Evolutionary conservation across 1,140 invertebrate species (phyloP), one percentile per base, ranked within the genome.

Genomic region (Papilio aristodemus): DNA sequence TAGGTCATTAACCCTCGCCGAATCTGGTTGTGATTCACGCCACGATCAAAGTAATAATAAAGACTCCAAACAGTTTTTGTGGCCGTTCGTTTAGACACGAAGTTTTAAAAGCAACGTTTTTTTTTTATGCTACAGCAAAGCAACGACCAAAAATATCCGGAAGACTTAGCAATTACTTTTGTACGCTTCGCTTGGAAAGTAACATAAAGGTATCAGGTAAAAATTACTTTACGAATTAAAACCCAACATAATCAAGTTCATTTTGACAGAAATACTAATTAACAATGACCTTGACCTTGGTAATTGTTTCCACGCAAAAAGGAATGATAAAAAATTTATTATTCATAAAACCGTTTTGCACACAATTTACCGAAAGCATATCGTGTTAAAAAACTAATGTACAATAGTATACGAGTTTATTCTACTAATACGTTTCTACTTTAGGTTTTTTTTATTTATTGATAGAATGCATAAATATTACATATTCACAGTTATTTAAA

Each of bases 21-120:
- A 90, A 89, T 90, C 85, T 87, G 85, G 86, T 89, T 86, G 86
- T 91, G 89, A 91, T 89, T 91, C 89, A 91, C 85, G 76, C 73
- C 80, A 82, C 81, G 82, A 85, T 84, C 84, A 83, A 84, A 89
- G 87, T 87, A 85, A 88, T 89, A 89, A 86, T 54, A 25, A 54
- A 54, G 87, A 78, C 81, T 77, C 84, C 83, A 75, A 86, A 84
- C 81, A 86, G 83, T 89, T 91, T 91, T 91, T 91, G 85, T 78
- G 70, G 80, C 84, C 77, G 79, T 83, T 87, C 83, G 71, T 83
- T 83, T 80, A 80, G 76, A 75, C 72, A 77, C 80, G 73, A 80
- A 76, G 78, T 81, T 83, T 80, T 81, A 78, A 80, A 79, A 80
- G 73, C 72, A 68, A 75, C n/a, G n/a, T n/a, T n/a, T n/a, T n/a